Conservation (phyloP, 2,888 invertebrate genomes). For the Merodon equestris region DNA sequence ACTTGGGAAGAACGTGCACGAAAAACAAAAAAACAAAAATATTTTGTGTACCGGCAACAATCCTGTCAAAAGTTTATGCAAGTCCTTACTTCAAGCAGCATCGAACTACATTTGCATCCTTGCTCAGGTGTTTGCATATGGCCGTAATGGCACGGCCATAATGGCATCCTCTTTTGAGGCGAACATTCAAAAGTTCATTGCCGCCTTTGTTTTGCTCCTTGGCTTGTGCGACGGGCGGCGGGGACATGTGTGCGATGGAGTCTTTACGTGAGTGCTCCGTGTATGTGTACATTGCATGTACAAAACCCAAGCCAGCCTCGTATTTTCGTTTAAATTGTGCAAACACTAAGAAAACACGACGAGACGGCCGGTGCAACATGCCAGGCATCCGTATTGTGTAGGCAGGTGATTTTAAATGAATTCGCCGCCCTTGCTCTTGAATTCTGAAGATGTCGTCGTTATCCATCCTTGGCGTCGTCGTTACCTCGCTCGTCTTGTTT, state of each 20-base stretch:
- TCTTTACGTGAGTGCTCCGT: neutral
- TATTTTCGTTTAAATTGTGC: slow-evolving; percentile 65
- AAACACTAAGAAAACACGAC: slow-evolving; percentile 26
- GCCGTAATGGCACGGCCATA: neutral
- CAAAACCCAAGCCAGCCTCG: slow-evolving; percentile 10
- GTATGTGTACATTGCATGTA: slow-evolving; percentile 27
- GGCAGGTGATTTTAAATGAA: slow-evolving; percentile 68
- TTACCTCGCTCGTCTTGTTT: slow-evolving; percentile 1
- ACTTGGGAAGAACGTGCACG: slow-evolving; percentile 12
- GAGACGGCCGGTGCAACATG: slow-evolving; percentile 49
- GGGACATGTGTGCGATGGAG: no score
- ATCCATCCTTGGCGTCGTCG: slow-evolving; percentile 5
- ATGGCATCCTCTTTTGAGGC: slow-evolving; percentile 37
- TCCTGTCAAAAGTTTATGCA: slow-evolving; percentile 38
- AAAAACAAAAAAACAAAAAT: slow-evolving; percentile 3
- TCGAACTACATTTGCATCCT: slow-evolving; percentile 54
- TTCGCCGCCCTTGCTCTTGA: slow-evolving; percentile 66
- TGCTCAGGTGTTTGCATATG: slow-evolving; percentile 32
- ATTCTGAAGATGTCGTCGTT: slow-evolving; percentile 50
- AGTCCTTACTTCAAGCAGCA: slow-evolving; percentile 28
- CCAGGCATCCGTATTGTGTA: slow-evolving; percentile 46
- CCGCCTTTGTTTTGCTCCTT: slow-evolving; percentile 71
- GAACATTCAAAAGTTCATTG: slow-evolving; percentile 78
- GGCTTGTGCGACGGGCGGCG: neutral
- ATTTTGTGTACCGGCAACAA: slow-evolving; percentile 11